Base-by-base conservation (phyloP, 2,888 invertebrate genomes). In the Scaptodrosophila latifasciaeformis region DNA sequence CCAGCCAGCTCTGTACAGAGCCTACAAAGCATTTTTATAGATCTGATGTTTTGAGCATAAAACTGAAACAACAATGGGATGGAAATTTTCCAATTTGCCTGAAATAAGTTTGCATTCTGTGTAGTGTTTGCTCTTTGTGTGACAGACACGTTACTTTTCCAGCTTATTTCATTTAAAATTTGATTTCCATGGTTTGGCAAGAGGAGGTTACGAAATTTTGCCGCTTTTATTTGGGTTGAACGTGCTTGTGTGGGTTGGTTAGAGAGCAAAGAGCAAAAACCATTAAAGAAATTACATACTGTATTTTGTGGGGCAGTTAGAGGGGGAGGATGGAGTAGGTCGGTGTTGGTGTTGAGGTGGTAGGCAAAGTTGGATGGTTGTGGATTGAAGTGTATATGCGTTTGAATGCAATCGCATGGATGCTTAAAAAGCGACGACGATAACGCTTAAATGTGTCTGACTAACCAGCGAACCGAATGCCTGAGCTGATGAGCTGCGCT, bases 231-330 rank as follows among this genome's bases (percentile, higher is more conserved):
- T 24, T 21, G 5, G 15, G 17, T 12, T 13, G 35, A 13, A 3
- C n/a, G 34, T 54, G 59, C 44, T 35, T 47, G 57, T 39, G 59
- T 49, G 37, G 54, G 62, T 54, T n/a, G n/a, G n/a, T n/a, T n/a
- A n/a, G n/a, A n/a, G n/a, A n/a, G n/a, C n/a, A n/a, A n/a, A n/a
- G 59, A 56, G 62, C 52, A 66, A 76, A 62, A 81, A 80, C 82
- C 82, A 82, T 82, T 82, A 84, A 80, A 82, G 82, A 82, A 84
- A 82, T 84, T 82, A 83, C 79, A 71, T 82, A 65, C 47, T 78
- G 76, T n/a, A n/a, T 35, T 56, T 34, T 34, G 34, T 34, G n/a
- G 5, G 17, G 10, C 15, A 17, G 37, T 24, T 24, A 24, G 15
- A 9, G 13, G 2, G 9, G 15, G 37, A 17, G 18, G 17, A n/a